Percentiles rank a stretch among this genome's conserved stretches.
Conservation (phyloP, 1,140 invertebrate genomes). For the Geopemphigus sp. region DNA sequence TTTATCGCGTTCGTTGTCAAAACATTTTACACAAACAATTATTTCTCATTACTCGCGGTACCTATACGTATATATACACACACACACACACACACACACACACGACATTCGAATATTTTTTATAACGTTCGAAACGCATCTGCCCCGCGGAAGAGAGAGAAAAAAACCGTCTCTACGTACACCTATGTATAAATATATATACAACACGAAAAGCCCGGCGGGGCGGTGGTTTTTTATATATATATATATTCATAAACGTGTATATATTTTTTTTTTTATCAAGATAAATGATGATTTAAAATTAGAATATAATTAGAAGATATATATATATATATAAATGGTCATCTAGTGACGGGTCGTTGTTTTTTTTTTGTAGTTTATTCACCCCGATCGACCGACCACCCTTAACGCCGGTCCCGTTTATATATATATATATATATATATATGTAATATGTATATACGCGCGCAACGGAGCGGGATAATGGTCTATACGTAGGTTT, state of each 20-base stretch:
- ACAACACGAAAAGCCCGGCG: conserved; percentile 46
- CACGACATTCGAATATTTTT: conserved; percentile 29
- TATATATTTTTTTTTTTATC: conserved; percentile 38
- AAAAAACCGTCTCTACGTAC: neutral
- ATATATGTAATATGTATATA: too few species aligned
- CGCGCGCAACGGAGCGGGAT: neutral
- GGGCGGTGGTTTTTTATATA: conserved; percentile 23
- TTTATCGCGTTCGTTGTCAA: conserved; percentile 47
- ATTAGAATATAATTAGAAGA: conserved; percentile 49
- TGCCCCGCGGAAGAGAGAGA: conserved; percentile 30
- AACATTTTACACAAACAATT: conserved; percentile 49
- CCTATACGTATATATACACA: neutral
- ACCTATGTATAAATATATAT: neutral
- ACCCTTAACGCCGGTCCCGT: conserved; percentile 35
- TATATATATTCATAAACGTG: neutral
- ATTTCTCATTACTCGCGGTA: conserved; percentile 47
- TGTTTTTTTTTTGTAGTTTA: conserved; percentile 35
- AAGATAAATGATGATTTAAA: conserved; percentile 50
- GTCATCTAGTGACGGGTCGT: conserved; percentile 40
- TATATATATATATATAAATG: conserved; percentile 27
- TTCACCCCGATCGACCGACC: conserved; percentile 36
- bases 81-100: neutral
- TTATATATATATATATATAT: conserved; percentile 8
- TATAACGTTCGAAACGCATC: conserved; percentile 41
- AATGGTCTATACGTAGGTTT: conserved; percentile 17